These are phyloP conservation scores for Sciaenops ocellatus DNA, from an alignment of 2,797 vertebrate genomes.

Conservation along the genomic window DNA sequence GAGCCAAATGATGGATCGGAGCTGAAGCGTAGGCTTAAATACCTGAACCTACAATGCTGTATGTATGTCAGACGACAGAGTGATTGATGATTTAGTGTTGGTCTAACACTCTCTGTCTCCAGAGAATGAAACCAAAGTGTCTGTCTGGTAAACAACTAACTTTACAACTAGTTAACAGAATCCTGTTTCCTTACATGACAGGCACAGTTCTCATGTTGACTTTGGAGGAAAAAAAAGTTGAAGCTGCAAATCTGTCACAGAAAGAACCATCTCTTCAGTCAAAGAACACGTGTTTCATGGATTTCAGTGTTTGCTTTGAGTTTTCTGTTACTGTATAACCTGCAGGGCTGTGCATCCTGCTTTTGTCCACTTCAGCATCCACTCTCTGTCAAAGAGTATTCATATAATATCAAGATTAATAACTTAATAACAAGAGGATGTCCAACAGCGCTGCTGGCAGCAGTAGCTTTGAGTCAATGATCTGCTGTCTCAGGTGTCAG, in stretches of 20 bases:
- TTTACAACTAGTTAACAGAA: conserved; percentile 64
- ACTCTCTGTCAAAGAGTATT: conserved; percentile 25
- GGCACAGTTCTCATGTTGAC: conserved; percentile 31
- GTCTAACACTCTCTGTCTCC: conserved; percentile 13
- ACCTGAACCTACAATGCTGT: conserved; percentile 24
- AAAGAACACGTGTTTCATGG: neutral
- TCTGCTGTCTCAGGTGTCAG: conserved; percentile 36
- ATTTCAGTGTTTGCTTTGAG: neutral
- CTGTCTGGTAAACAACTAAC: conserved; percentile 54
- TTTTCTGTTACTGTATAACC: neutral
- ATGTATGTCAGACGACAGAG: conserved; percentile 36
- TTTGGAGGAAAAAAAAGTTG: neutral
- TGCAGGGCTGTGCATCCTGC: neutral
- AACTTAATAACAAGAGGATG: conserved; percentile 8
- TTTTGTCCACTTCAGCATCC: neutral
- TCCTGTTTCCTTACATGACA: conserved; percentile 28
- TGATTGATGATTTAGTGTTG: conserved; percentile 48
- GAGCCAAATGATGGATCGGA: conserved; percentile 22
- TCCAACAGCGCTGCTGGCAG: conserved; percentile 33
- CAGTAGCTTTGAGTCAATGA: conserved; percentile 15
- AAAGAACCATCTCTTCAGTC: conserved; percentile 11
- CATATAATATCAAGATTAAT: conserved; percentile 23
- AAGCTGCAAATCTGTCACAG: conserved; percentile 16
- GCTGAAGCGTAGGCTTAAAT: conserved; percentile 23
- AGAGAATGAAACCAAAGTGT: conserved; percentile 36